Evolutionary conservation across 2,113 vertebrate genomes (phyloP).

Genomic region (Channa argus): DNA sequence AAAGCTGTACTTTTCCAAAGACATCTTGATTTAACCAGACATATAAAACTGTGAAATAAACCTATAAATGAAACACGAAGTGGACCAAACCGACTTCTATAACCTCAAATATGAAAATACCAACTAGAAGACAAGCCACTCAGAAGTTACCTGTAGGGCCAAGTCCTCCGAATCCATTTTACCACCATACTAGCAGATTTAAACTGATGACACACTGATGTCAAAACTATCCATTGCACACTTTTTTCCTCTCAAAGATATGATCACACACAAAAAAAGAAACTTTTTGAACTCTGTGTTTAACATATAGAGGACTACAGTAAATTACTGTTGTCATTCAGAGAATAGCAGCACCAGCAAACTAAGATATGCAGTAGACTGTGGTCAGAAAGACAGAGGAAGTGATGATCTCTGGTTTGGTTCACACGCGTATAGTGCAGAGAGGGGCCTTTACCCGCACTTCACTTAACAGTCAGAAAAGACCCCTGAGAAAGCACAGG

Average conservation of each 20-base stretch:
- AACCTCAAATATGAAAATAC: conserved; percentile 7
- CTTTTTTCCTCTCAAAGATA: neutral
- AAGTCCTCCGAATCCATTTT: neutral
- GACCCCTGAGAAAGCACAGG: conserved; percentile 1
- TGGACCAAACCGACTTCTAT: neutral
- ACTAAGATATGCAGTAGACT: conserved; percentile 36
- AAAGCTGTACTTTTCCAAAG: neutral
- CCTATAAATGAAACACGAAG: no score
- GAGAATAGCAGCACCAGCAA: conserved; percentile 34
- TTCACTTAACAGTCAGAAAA: conserved; percentile 20
- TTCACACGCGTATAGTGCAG: conserved; percentile 27
- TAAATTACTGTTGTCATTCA: conserved; percentile 31
- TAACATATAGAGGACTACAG: neutral
- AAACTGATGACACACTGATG: neutral
- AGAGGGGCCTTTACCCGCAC: conserved; percentile 19
- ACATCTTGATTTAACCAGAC: neutral
- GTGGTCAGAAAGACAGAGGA: conserved; percentile 62
- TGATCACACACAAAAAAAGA: neutral
- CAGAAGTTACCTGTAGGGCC: neutral
- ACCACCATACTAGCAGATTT: neutral
- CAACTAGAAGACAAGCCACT: neutral
- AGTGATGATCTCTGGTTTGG: conserved; percentile 52
- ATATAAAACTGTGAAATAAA: neutral
- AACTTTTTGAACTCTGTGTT: neutral
- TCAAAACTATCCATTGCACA: neutral